Evolutionary conservation across 2,113 vertebrate species (phyloP), one percentile per base, ranked within the genome.

Genomic region (Sturnus vulgaris): DNA sequence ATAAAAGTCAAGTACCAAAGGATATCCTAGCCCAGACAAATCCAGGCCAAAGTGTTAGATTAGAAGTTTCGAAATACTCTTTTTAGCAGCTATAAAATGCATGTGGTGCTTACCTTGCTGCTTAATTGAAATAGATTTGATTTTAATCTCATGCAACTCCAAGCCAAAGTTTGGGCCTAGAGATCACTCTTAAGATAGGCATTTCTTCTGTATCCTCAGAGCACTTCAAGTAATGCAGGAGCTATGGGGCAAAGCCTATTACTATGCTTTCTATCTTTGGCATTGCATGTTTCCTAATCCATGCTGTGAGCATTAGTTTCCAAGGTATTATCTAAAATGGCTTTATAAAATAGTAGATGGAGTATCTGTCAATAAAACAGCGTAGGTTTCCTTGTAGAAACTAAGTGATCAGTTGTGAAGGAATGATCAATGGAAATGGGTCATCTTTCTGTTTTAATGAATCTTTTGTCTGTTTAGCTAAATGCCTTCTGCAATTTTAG

Each of bases 221-320:
- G 61, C 17, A 21, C 15, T 70, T 86, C 23, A 72, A 28, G 56
- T 91, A 82, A 30, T n/a, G 11, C 18, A 57, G 59, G 35, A 80
- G 42, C 30, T 91, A 15, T 23, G 47, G 35, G 35, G 30, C 72
- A 96, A 97, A 96, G 96, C 95, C 93, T 93, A 42, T 96, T 97
- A 95, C 59, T 53, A 3, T 75, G 50, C 52, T 78, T 93, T 93
- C 96, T 97, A 91, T 96, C 75, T 97, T 97, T 90, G 75, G 86
- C 81, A 82, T 80, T 7, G 9, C 57, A 5, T 92, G 69, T 79
- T 95, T 79, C 69, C 56, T 96, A 95, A 93, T 95, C 90, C 64
- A 52, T 63, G 21, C 57, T 66, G 4, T 65, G 11, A 93, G 66
- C 40, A 15, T 95, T 92, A 82, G 39, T 88, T 91, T 91, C 56